Base-by-base conservation (phyloP, 2,888 invertebrate genomes). In the Cancer borealis region DNA sequence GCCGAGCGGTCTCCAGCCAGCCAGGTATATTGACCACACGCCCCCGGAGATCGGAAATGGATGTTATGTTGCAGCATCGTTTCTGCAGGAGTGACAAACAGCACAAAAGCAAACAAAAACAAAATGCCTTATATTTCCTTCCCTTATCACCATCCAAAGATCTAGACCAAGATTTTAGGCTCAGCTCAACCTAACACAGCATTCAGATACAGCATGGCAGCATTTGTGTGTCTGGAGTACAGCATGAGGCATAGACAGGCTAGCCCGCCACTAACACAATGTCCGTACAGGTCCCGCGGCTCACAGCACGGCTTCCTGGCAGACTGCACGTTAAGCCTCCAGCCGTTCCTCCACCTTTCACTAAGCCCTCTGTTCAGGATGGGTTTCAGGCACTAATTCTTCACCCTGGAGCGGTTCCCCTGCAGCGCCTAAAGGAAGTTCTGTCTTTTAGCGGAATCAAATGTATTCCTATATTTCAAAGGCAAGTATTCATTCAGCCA, bases 381-480 rank as follows among this genome's bases (percentile, higher is more conserved):
- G 84, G 84, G 84, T 84, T 84, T 84, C 84, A 84, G 39, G 84
- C 39, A 84, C 84, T 84, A 84, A 84, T 84, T 84, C 84, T 84
- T 84, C 84, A 84, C 84, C 84, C 84, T 39, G 84, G 84, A 84
- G 39, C 84, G 84, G 30, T 84, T 84, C 84, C 84, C 84, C 84
- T 30, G n/a, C 39, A 39, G 84, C 84, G 14, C 12, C 84, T 84
- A 84, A 84, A 84, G 84, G 84, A 84, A 84, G 84, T 84, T 84
- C 84, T 84, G 84, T 39, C 84, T 84, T 84, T 84, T 84, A 84
- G 84, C 84, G 84, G 84, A 84, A 84, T 84, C 14, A 84, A 84
- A 84, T 84, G 84, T 84, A 39, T 30, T 39, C 30, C 84, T 14
- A 84, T 84, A 84, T 84, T 84, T 84, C 84, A 84, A 84, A 84